These are phyloP conservation scores for Phragmatobia fuliginosa DNA, from an alignment of 2,888 invertebrate species.

Conservation along the genomic window DNA sequence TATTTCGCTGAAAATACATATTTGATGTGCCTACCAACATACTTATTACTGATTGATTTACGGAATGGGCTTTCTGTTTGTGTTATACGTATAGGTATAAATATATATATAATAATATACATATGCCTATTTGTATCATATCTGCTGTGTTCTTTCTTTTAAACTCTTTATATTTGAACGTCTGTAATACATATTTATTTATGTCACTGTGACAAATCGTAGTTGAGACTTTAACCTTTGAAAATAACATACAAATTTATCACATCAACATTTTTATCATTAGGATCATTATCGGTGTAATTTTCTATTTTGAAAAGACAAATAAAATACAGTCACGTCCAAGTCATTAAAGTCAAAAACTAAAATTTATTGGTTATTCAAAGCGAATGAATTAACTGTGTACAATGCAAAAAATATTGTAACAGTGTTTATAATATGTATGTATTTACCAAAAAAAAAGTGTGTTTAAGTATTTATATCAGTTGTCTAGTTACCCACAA, in stretches of 20 bases:
- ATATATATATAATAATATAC: no score
- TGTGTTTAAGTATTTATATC: no score
- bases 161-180: slow-evolving; percentile 15
- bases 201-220: slow-evolving; percentile 32
- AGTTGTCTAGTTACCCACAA: no score
- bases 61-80: slow-evolving; percentile 49
- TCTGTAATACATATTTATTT: slow-evolving; percentile 30
- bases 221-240: slow-evolving; percentile 24
- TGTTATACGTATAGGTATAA: slow-evolving; percentile 24
- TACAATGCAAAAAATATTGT: slow-evolving; percentile 29
- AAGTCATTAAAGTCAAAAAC: slow-evolving; percentile 37
- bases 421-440: slow-evolving; percentile 13
- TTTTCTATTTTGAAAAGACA: slow-evolving; percentile 29
- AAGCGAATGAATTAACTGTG: slow-evolving; percentile 15
- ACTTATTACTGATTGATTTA: slow-evolving; percentile 63
- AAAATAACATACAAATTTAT: slow-evolving; percentile 40
- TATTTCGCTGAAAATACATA: slow-evolving; percentile 63
- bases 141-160: slow-evolving; percentile 26
- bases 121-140: slow-evolving; percentile 10
- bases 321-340: slow-evolving; percentile 18
- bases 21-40: slow-evolving; percentile 56
- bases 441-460: no score
- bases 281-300: slow-evolving; percentile 27
- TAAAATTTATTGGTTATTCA: slow-evolving; percentile 25
- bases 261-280: slow-evolving; percentile 31